A percentile compares a stretch with the other conserved stretches of the same genome.
Conservation (phyloP, 2,113 vertebrate species). For the Otolemur garnettii region DNA sequence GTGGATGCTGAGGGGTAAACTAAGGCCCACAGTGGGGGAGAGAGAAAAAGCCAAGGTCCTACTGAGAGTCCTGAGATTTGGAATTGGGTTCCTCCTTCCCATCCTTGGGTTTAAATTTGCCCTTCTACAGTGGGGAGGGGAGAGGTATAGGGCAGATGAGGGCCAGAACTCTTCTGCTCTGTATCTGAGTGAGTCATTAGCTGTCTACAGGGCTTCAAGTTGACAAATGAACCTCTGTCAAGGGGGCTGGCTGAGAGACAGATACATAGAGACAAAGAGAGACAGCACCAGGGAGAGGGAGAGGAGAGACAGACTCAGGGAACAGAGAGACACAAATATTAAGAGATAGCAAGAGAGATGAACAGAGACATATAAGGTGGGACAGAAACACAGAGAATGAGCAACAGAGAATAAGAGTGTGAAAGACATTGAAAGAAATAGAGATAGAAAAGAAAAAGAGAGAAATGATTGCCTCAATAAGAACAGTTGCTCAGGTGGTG, state of each 20-base stretch:
- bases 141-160: background rate
- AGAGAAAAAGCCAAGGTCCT: background rate
- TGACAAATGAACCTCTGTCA: background rate
- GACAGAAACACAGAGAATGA: background rate
- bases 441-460: too few species aligned
- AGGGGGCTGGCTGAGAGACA: constrained; percentile 29
- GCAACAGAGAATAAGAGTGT: background rate
- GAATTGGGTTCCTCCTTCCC: background rate
- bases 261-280: background rate
- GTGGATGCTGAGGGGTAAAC: constrained; percentile 19
- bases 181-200: background rate
- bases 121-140: background rate
- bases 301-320: background rate
- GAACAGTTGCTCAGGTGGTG: background rate
- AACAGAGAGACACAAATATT: constrained; percentile 19
- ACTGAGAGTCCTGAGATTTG: background rate
- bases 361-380: background rate
- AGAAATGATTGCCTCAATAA: background rate
- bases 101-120: background rate
- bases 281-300: background rate
- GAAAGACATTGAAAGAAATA: background rate
- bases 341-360: constrained; percentile 33
- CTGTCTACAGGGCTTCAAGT: background rate
- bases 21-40: background rate
- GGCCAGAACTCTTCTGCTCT: background rate